Conservation (phyloP, 2,113 vertebrate species). For the Pomatorhinus ruficollis region DNA sequence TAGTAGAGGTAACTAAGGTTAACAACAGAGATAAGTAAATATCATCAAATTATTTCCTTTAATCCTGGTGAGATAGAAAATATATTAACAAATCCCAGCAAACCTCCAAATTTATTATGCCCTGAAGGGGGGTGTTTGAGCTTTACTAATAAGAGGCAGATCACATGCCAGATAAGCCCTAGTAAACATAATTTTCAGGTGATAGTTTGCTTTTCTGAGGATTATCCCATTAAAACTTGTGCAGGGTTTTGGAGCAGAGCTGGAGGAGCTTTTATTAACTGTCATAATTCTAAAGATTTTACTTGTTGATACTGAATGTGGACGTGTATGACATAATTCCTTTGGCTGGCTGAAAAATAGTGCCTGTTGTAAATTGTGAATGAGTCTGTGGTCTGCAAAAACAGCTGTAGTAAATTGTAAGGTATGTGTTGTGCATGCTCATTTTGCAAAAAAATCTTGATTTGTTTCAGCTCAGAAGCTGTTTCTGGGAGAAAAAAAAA, state of each 20-base stretch:
- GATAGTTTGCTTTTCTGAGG: conserved; percentile 28
- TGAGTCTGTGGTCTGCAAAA: conserved; percentile 7
- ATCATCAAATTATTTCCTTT: conserved; percentile 45
- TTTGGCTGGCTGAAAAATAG: conserved; percentile 11
- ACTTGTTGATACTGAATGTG: conserved; percentile 15
- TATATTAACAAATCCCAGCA: conserved; percentile 13
- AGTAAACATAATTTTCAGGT: conserved; percentile 7
- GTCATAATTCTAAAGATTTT: conserved; percentile 3
- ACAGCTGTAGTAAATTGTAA: background rate
- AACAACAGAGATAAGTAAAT: conserved; percentile 46
- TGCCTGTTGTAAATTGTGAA: conserved; percentile 6
- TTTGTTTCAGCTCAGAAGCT: background rate
- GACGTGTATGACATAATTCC: background rate
- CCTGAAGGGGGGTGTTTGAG: background rate
- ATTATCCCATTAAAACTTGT: background rate
- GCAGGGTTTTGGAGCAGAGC: background rate
- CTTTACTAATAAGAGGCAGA: background rate
- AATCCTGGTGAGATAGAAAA: background rate
- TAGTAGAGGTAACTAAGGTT: conserved; percentile 32
- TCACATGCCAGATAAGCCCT: background rate
- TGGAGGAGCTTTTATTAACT: conserved; percentile 20
- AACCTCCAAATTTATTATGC: conserved; percentile 26
- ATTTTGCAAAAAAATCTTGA: background rate
- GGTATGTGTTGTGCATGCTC: background rate
- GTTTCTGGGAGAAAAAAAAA: background rate